phyloP scores from a whole-genome alignment of 1,140 invertebrate species.

The Drosophila dunni region DNA sequence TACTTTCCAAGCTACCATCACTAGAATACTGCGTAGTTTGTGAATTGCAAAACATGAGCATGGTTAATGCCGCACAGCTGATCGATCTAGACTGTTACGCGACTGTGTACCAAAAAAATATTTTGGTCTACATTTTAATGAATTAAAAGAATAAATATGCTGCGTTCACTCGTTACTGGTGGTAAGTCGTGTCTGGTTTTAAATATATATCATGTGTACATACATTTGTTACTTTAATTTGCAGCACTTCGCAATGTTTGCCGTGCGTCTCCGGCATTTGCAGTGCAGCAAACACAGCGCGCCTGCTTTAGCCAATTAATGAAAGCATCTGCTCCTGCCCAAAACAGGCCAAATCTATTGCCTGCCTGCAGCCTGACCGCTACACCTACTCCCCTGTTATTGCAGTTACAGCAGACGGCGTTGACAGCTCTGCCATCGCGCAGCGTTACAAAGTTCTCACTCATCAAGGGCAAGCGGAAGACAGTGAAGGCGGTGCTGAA shows the following conservation, averaged over 20 bases:
- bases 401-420: conserved; percentile 73
- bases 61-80: conserved; percentile 59
- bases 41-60: conserved; percentile 39
- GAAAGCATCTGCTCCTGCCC: conserved; percentile 1
- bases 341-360: conserved; percentile 25
- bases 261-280: conserved; percentile 36
- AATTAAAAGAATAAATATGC: conserved; percentile 46
- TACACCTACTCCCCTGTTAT: conserved; percentile 7
- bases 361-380: conserved; percentile 31
- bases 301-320: conserved; percentile 50
- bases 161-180: conserved; percentile 47
- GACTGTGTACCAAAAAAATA: conserved; percentile 29
- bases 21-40: neutral
- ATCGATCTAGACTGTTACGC: conserved; percentile 58
- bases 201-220: too few species aligned
- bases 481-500: conserved; percentile 89
- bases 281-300: conserved; percentile 51
- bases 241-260: conserved; percentile 61
- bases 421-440: conserved; percentile 79
- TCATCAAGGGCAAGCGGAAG: conserved; percentile 90
- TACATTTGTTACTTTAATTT: neutral
- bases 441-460: conserved; percentile 90
- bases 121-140: neutral
- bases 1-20: too few species aligned
- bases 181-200: conserved; percentile 29